Evolutionary conservation across 2,113 vertebrate species (phyloP).

Genomic region (Puma concolor): DNA sequence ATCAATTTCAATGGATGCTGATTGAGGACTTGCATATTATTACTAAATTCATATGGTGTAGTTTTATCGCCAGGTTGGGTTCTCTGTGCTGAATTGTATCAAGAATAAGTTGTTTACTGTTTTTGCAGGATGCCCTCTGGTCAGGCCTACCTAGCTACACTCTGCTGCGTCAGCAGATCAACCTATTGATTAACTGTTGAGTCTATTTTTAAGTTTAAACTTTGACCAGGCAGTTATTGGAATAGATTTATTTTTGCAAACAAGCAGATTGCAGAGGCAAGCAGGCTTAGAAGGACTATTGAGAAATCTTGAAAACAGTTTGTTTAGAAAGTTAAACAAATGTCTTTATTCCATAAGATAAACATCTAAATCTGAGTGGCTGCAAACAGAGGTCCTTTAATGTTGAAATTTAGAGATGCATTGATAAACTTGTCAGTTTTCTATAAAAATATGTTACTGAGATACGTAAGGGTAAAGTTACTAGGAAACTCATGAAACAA

Average conservation of each 20-base stretch:
- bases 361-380: background rate
- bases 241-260: constrained; percentile 63
- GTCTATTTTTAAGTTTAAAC: constrained; percentile 72
- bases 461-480: background rate
- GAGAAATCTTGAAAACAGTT: constrained; percentile 45
- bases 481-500: constrained; percentile 34
- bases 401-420: background rate
- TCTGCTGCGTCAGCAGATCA: constrained; percentile 54
- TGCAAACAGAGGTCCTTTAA: background rate
- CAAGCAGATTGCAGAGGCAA: constrained; percentile 31
- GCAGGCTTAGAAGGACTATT: constrained; percentile 29
- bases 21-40: background rate
- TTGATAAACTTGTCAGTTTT: constrained; percentile 33
- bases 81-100: constrained; percentile 12
- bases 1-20: constrained; percentile 32
- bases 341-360: constrained; percentile 48
- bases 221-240: constrained; percentile 61
- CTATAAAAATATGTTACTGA: constrained; percentile 39
- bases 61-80: constrained; percentile 19
- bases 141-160: background rate
- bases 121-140: constrained; percentile 38
- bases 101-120: constrained; percentile 53
- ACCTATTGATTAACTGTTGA: constrained; percentile 59
- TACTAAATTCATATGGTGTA: background rate
- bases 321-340: constrained; percentile 58